These are phyloP conservation scores for Pelecanus crispus DNA, from an alignment of 2,113 vertebrate species.

Conservation along the genomic window DNA sequence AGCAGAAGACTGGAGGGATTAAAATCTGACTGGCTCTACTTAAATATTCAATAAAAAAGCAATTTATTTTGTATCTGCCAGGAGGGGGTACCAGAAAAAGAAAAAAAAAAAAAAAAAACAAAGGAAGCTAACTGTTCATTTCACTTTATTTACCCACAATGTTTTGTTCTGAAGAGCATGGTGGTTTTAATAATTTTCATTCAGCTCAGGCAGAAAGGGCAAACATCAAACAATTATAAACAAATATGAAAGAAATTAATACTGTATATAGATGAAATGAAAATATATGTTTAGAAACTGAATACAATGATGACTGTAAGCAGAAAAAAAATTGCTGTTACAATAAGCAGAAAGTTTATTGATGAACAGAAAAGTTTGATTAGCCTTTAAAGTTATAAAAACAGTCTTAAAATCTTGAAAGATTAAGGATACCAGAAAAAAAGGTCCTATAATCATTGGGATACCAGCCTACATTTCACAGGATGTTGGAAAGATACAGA, in stretches of 20 bases:
- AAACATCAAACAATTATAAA: not conserved
- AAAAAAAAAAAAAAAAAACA: not conserved
- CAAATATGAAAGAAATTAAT: not conserved
- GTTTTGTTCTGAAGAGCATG: not conserved
- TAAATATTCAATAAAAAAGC: not conserved
- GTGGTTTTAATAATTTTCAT: not conserved
- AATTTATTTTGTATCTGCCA: not conserved
- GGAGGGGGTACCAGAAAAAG: rapidly evolving
- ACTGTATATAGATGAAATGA: not conserved
- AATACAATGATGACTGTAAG: not conserved
- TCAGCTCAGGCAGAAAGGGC: not conserved
- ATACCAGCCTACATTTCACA: not conserved
- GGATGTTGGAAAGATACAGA: not conserved
- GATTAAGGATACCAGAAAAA: not conserved
- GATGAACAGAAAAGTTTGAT: not conserved
- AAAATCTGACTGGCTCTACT: not conserved
- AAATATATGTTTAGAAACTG: not conserved
- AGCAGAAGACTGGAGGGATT: not conserved
- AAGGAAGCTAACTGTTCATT: too few species aligned
- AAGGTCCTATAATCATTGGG: not conserved
- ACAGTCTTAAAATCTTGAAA: not conserved
- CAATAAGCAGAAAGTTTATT: not conserved
- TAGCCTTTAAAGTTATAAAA: not conserved
- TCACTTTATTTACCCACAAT: not conserved
- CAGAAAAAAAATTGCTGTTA: not conserved